Evolutionary conservation across 2,113 vertebrate species (phyloP), one percentile per base, ranked within the genome.

Genomic region (Amia ocellicauda): DNA sequence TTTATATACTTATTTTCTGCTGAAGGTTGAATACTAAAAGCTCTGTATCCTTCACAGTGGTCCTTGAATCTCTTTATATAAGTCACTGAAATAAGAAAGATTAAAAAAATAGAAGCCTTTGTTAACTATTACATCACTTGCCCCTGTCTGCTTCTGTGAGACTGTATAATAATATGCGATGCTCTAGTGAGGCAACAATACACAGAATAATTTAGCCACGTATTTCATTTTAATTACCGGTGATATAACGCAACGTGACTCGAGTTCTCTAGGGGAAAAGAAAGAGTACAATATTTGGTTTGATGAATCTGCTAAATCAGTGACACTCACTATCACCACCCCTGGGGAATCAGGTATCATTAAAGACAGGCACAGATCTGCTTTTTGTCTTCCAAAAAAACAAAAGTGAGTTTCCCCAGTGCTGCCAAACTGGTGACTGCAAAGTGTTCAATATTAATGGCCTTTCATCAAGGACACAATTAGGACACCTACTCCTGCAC

Each of bases 401-500:
- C 70, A 79, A 43, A 66, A 31, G 65, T 17, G 54, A 62, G 62
- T 76, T 79, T 72, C 56, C 69, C 73, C 64, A 3, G 62, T 53
- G 47, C 79, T 64, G 76, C 73, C 74, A 71, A 71, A 71, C 45
- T 72, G 78, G 67, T 74, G 79, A 79, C 72, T 69, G 72, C 60
- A 78, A 72, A 83, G 83, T 84, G 80, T 86, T 89, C 86, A 86
- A 85, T 87, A 90, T 89, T 85, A 89, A 89, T 88, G 81, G 82
- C 77, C 82, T 88, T 89, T 89, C 86, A 89, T 88, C 83, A 87
- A 89, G 86, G 84, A 89, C 84, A 86, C 88, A 89, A 89, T 89
- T 87, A 89, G 86, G 83, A 89, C 85, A 84, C 84, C 82, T 86
- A 53, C 83, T 80, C 76, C 87, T 74, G 87, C 86, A 87, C 82